Base-by-base conservation (phyloP, 2,888 invertebrate genomes). In the Lasius fuliginosus region DNA sequence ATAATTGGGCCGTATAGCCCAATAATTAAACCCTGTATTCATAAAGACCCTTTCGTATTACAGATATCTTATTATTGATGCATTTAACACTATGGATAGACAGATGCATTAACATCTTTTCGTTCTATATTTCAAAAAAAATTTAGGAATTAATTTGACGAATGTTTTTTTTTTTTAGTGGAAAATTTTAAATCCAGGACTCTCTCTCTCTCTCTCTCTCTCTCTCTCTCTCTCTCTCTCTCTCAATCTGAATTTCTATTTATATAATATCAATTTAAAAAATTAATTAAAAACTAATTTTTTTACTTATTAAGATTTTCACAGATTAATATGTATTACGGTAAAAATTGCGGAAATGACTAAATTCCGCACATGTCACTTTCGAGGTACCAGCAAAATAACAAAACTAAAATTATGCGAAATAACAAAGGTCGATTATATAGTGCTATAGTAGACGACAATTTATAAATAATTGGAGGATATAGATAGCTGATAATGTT, bases 11-110 rank as follows among this genome's bases (percentile, higher is more conserved):
- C 30, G n/a, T 71, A 33, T 2, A 46, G 58, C 60, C 60, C 71
- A 71, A 71, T 79, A 79, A 79, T 79, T 79, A 60, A 79, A 79
- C 79, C 15, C 71, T 60, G 46, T 46, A 60, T 69, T 60, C 42
- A 46, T 62, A 15, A 56, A 40, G 56, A 68, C 5, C 23, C 33
- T 77, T 76, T 71, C 18, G n/a, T n/a, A 23, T 42, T 42, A 42
- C 5, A 11, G 33, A 23, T 33, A 79, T 69, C 33, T 56, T 58
- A 42, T 68, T 79, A 79, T 79, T 42, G 33, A 68, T 58, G 42
- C 15, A 40, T 64, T 42, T n/a, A 33, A 53, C n/a, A n/a, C n/a
- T 30, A 56, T 12, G 36, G 5, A 36, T 36, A 36, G 36, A 36
- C 36, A 5, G 36, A 36, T 36, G 49, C 12, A 67, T 76, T 65